These are phyloP conservation scores for Drosophila varians DNA, from an alignment of 1,140 invertebrate genomes.

Conservation along the genomic window DNA sequence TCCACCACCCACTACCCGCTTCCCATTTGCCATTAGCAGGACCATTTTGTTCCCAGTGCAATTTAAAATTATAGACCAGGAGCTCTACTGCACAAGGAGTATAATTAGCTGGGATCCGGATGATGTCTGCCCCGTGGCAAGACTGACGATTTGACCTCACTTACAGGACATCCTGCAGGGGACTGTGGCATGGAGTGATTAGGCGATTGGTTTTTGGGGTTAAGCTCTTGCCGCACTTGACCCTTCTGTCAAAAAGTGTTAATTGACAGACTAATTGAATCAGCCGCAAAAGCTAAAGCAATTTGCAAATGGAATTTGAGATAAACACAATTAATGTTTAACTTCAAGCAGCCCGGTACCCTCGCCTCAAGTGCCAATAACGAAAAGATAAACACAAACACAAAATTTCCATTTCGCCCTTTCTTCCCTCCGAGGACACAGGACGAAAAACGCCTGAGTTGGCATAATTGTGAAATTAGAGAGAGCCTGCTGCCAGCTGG, in stretches of 20 bases:
- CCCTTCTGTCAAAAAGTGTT: constrained; percentile 29
- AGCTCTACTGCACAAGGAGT: constrained; percentile 22
- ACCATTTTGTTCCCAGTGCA: constrained; percentile 2
- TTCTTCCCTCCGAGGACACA: neutral
- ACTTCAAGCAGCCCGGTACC: constrained; percentile 25
- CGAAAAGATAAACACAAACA: constrained; percentile 42
- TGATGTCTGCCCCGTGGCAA: constrained; percentile 4
- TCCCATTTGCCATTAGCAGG: neutral
- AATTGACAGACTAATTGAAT: constrained; percentile 51
- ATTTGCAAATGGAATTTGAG: constrained; percentile 63
- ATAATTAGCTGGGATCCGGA: constrained; percentile 30
- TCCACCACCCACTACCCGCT: no score
- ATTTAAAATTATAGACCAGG: constrained; percentile 37
- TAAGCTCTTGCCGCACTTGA: constrained; percentile 3
- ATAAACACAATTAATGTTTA: constrained; percentile 66
- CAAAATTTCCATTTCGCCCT: constrained; percentile 50
- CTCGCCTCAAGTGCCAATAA: constrained; percentile 24
- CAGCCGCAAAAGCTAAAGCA: constrained; percentile 40
- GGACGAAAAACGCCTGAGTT: constrained; percentile 14
- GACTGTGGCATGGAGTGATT: constrained; percentile 6
- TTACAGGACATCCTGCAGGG: neutral
- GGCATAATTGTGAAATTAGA: constrained; percentile 37
- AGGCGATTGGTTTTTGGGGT: constrained; percentile 32
- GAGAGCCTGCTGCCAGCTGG: no score
- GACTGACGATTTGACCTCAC: constrained; percentile 14